These are phyloP conservation scores for Schmidtea mediterranea DNA, from an alignment of 1,140 invertebrate genomes.

Conservation along the genomic window DNA sequence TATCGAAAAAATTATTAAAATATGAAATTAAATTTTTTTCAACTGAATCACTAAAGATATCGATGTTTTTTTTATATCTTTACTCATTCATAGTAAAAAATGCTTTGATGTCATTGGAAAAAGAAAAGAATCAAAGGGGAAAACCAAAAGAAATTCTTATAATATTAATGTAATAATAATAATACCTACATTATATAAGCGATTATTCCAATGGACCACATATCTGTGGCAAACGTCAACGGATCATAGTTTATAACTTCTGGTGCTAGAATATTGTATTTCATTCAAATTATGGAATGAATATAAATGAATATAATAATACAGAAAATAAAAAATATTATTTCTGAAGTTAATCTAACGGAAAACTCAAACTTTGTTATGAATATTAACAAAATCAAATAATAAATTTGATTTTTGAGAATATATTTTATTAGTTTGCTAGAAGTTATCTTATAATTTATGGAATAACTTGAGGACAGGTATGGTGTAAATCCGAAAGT, in stretches of 20 bases:
- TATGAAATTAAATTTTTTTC: too few relatives aligned
- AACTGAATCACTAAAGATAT: too few relatives aligned
- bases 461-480: background rate
- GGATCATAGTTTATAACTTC: conserved; percentile 72
- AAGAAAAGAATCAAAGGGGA: too few relatives aligned
- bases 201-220: conserved; percentile 81
- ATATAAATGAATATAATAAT: background rate
- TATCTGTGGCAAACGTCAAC: conserved; percentile 53
- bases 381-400: conserved; percentile 1
- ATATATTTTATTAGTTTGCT: too few relatives aligned
- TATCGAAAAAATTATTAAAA: too few relatives aligned
- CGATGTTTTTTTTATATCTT: too few relatives aligned
- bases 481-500: background rate
- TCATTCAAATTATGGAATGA: conserved; percentile 51
- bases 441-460: too few relatives aligned
- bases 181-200: conserved; percentile 60
- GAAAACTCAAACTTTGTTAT: conserved; percentile 52
- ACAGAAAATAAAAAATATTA: too few relatives aligned
- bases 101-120: too few relatives aligned
- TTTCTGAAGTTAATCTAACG: background rate
- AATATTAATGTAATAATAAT: background rate
- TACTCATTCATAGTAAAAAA: too few relatives aligned
- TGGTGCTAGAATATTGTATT: conserved; percentile 69
- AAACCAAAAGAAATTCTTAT: too few relatives aligned
- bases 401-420: conserved; percentile 6